phyloP scores from a whole-genome alignment of 2,113 vertebrate species.

The Naja naja region DNA sequence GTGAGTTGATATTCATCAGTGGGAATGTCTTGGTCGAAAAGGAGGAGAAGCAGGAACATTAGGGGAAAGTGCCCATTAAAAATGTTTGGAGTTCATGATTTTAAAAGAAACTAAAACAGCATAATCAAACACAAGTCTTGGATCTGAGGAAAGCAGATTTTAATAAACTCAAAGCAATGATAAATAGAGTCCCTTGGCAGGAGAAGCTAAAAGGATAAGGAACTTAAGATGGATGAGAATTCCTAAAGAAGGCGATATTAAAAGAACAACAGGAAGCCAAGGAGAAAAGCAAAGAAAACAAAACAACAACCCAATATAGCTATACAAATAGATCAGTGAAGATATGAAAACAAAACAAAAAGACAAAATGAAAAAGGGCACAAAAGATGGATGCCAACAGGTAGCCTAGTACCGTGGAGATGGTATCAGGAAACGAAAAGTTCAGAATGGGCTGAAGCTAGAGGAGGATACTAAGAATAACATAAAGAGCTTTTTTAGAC shows the following conservation, averaged over 20 bases:
- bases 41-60: neutral
- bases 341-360: neutral
- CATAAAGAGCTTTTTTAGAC: neutral
- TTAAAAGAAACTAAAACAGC: neutral
- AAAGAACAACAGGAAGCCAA: neutral
- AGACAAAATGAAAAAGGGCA: neutral
- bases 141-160: neutral
- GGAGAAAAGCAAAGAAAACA: neutral
- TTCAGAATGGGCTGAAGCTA: neutral
- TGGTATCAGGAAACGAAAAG: neutral
- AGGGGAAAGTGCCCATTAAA: neutral
- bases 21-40: neutral
- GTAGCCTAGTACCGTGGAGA: neutral
- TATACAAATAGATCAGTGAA: neutral
- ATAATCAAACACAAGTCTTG: neutral
- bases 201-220: neutral
- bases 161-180: neutral
- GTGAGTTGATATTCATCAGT: neutral
- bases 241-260: neutral
- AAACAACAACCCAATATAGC: neutral
- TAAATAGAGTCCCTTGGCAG: neutral
- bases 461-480: neutral
- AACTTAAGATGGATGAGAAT: neutral
- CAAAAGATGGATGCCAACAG: neutral
- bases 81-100: neutral